These are phyloP conservation scores for Cichlasoma orientale DNA, from an alignment of 2,797 vertebrate species.

Conservation along the genomic window DNA sequence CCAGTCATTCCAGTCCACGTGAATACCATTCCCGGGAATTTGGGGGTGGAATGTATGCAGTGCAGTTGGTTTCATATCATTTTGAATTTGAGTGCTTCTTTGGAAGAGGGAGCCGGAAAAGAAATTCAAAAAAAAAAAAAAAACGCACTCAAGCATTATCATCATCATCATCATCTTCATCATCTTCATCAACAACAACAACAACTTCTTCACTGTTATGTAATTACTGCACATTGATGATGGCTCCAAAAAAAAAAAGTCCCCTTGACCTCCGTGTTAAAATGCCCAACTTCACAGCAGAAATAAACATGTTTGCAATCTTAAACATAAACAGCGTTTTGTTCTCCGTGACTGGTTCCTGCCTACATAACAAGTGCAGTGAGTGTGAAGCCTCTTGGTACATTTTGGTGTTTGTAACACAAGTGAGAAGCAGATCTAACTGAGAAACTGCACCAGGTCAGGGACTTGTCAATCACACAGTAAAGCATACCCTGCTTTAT, in stretches of 20 bases:
- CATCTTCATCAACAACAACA: neutral
- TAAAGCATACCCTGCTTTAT: accelerated
- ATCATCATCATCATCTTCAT: neutral
- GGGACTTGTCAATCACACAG: neutral
- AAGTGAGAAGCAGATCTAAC: neutral
- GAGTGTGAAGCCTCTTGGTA: neutral
- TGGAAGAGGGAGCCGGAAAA: neutral
- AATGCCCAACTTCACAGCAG: neutral
- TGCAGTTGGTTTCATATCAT: neutral
- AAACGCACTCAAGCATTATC: neutral
- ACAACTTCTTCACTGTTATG: neutral
- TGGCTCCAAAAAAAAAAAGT: neutral
- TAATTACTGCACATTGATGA: neutral
- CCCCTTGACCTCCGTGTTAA: neutral
- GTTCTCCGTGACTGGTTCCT: accelerated
- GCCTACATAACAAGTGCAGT: neutral
- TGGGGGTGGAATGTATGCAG: constrained; percentile 31
- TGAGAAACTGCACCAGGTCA: neutral
- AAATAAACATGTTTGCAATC: neutral
- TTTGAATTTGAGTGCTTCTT: neutral
- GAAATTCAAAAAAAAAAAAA: neutral
- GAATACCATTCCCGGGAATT: neutral
- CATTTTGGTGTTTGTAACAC: neutral
- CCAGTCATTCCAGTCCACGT: neutral
- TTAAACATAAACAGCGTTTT: no score